Evolutionary conservation across 2,113 vertebrate species (phyloP).

Genomic region (Embiotoca jacksoni): DNA sequence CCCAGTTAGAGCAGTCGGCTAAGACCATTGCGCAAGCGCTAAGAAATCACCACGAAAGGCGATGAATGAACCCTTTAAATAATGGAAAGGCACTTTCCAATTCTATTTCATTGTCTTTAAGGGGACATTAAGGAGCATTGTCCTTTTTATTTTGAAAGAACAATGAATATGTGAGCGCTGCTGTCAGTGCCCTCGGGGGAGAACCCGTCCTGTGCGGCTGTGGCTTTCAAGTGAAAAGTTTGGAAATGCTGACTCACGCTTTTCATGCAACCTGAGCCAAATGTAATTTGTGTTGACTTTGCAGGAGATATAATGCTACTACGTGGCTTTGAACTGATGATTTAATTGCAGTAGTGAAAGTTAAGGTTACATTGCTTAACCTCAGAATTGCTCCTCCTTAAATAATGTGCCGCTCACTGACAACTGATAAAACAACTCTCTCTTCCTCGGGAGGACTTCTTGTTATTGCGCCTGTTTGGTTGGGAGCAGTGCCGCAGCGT

Average conservation of each 20-base stretch:
- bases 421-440: slow-evolving; percentile 27
- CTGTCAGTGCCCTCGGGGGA: slow-evolving; percentile 84
- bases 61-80: slow-evolving; percentile 62
- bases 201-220: slow-evolving; percentile 55
- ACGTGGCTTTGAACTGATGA: slow-evolving; percentile 17
- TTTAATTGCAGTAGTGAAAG: slow-evolving; percentile 23
- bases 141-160: slow-evolving; percentile 84
- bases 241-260: slow-evolving; percentile 19
- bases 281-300: slow-evolving; percentile 43
- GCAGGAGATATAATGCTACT: neutral
- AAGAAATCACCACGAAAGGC: neutral
- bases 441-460: slow-evolving; percentile 20
- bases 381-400: slow-evolving; percentile 19
- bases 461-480: slow-evolving; percentile 33
- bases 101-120: slow-evolving; percentile 77
- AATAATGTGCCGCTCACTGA: slow-evolving; percentile 36
- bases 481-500: neutral
- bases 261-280: slow-evolving; percentile 30
- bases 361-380: slow-evolving; percentile 17
- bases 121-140: slow-evolving; percentile 84
- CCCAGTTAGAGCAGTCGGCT: too few species aligned
- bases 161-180: slow-evolving; percentile 83
- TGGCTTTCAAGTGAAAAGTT: slow-evolving; percentile 84
- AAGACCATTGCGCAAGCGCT: slow-evolving; percentile 55
- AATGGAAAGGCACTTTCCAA: slow-evolving; percentile 55